Evolutionary conservation across 2,888 invertebrate species (phyloP), one percentile per base, ranked within the genome.

Genomic region (Meganola albula): DNA sequence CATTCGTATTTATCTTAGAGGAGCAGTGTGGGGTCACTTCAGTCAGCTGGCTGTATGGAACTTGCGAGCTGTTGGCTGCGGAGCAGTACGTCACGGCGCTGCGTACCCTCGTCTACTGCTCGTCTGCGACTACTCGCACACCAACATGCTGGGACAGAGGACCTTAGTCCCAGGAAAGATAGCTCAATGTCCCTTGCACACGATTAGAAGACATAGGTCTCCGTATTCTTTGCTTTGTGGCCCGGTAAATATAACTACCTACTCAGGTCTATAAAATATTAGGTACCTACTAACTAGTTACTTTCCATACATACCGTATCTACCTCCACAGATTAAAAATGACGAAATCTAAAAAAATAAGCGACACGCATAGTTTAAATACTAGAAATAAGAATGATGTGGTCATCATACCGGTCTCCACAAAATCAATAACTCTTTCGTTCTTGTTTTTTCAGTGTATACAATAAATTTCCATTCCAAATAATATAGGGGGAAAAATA

Each of bases 101-200:
- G 40, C 40, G 0, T 58, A 63, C 5, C 63, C 71, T 0, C 63
- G 70, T 0, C 47, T 84, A 4, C 55, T 85, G 23, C 54, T 85
- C 0, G 83, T 84, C 12, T 85, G 84, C 21, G 84, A 85, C 57
- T 85, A 78, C 67, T 84, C 84, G 0, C 84, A 85, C 57, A 85
- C 83, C 5, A 84, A 85, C 49, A 84, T 85, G 84, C 54, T 85
- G 34, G 84, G 84, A 0, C 77, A 83, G 48, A 53, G 61, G 31
- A 84, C 84, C 1, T 27, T 83, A 1, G 53, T 50, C 0, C 59
- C 74, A 0, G 84, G 84, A 0, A 44, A 63, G 0, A 1, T 63
- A 18, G 61, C 58, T 0, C 52, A 61, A 0, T 84, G 84, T 14
- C 84, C 84, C 0, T 31, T 53, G 0, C 70, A 73, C 7, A 75